Base-by-base conservation (phyloP, 2,888 invertebrate species). In the Halictus ligatus region DNA sequence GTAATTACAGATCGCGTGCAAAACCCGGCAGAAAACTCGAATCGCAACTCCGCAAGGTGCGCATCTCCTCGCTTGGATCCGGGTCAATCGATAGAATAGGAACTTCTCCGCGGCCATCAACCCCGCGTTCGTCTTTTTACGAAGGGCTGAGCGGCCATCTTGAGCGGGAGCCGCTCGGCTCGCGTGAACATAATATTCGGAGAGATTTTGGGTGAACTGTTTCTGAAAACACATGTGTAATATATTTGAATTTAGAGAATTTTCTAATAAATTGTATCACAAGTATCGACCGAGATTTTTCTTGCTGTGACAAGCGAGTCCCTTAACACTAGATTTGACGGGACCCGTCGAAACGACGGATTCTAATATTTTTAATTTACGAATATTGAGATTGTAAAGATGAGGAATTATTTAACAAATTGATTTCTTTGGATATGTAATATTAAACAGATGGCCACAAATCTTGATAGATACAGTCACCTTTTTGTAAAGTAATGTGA, bases 1-100 rank as follows among this genome's bases (percentile, higher is more conserved):
- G 86, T 90, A 85, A 88, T 89, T 84, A 78, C 71, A 72, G 73
- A 84, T 90, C 84, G 87, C 85, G 82, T 90, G 86, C 75, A 64
- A 72, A 80, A 77, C 72, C 72, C 64, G 48, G 69, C 74, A 58
- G 80, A 84, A 83, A 89, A 83, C 46, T 54, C 43, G 67, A 86
- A 81, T 85, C 64, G 60, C 64, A 40, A 21, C 40, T 74, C 77
- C 72, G 77, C n/a, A 50, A 15, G 67, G 69, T 40, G 50, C 60
- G 50, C 60, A 80, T 60, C 78, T 79, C 25, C 43, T 13, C 81
- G 75, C 10, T 46, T n/a, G 69, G 81, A 90, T 91, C 73, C 80
- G 50, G 90, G 88, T 88, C 88, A 83, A 83, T 90, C 90, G 67
- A 91, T 90, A 85, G 18, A 73, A 76, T 21, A 78, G 75, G 69